These are phyloP conservation scores for Mobula birostris DNA, from an alignment of 2,113 vertebrate genomes.

Conservation along the genomic window DNA sequence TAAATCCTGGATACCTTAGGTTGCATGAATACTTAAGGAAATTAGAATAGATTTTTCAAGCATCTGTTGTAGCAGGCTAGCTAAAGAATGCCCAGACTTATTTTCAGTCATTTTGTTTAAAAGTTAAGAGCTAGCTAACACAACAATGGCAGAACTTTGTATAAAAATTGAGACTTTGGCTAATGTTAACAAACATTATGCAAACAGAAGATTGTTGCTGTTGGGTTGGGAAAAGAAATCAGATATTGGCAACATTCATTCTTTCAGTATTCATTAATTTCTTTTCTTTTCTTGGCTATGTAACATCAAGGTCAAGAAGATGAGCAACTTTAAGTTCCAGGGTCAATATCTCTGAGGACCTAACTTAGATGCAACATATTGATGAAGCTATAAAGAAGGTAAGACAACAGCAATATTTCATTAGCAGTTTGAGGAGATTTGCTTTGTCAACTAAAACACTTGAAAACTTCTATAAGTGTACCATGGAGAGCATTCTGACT, in stretches of 20 bases:
- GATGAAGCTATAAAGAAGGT: no score
- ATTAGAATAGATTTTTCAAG: neutral
- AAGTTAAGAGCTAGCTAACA: neutral
- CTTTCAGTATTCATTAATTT: neutral
- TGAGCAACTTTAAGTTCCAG: neutral
- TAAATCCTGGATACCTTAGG: neutral
- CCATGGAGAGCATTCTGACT: no score
- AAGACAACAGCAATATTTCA: no score
- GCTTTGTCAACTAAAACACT: no score
- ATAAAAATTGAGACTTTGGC: no score
- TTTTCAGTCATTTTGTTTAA: neutral
- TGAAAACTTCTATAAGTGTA: no score
- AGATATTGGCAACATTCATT: neutral
- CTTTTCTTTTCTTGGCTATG: neutral
- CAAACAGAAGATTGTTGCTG: no score
- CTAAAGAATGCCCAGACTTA: neutral
- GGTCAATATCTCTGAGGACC: no score
- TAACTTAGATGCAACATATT: no score
- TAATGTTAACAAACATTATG: no score
- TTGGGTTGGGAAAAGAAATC: neutral
- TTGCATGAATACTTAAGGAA: neutral
- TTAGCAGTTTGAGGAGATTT: no score
- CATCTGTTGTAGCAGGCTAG: neutral
- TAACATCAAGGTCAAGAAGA: neutral
- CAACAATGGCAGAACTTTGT: neutral